Evolutionary conservation across 2,797 vertebrate species (phyloP), one percentile per base, ranked within the genome.

Genomic region (Hydrophis major): DNA sequence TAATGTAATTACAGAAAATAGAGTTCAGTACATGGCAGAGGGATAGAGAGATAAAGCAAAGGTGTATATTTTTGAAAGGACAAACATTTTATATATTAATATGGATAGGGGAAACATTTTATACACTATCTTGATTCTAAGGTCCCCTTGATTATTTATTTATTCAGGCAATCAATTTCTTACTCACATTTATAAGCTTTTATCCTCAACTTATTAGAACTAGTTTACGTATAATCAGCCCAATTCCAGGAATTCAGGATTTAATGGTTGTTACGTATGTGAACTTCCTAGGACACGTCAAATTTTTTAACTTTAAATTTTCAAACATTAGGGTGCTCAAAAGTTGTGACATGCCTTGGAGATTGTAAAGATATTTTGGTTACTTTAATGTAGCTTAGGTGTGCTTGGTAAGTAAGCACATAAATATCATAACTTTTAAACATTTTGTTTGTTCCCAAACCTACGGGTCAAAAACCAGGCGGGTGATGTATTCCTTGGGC

Each of bases 401-500:
- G 61, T 63, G 27, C 27, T 63, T 63, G 27, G 61, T 63, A 63
- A 63, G 11, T 63, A 63, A n/a, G 10, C 28, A 28, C 1, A 13
- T 63, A 63, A 28, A 63, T 63, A 5, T 28, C 27, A 28, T n/a
- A 63, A 63, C 27, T 12, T 63, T 63, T 63, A 2, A 28, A 63
- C 61, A 5, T 63, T 28, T 28, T 28, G 25, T 63, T 27, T 63
- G 11, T 63, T 28, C 25, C 66, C 83, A 57, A 93, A 93, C 93
- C 20, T 86, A 99, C 99, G 99, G 99, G 98, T 99, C 99, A 18
- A 99, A 99, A 96, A 99, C 99, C 20, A 99, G 98, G 27, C 99
- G 98, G 16, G 99, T 99, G 96, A 99, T 99, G 97, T 99, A 99
- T 96, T 99, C 99, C 98, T 99, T 99, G 97, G 99, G 99, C 99